Base-by-base conservation (phyloP, 2,113 vertebrate genomes). In the Eidolon helvum region DNA sequence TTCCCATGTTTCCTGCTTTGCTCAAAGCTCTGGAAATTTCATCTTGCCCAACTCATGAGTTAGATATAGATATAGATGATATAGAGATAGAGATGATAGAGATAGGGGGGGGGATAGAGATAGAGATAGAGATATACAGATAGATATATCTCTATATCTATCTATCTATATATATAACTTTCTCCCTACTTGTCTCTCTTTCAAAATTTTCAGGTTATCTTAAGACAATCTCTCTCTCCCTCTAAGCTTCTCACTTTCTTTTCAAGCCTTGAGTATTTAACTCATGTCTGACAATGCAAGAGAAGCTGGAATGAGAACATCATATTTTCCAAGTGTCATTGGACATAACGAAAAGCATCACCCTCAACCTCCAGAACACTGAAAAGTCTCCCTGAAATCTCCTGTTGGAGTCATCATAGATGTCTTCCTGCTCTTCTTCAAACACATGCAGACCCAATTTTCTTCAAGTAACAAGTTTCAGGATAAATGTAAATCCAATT, bases 281-380 rank as follows among this genome's bases (percentile, higher is more conserved):
- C 55, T 90, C 38, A 2, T 10, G n/a, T 90, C 61, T 92, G 61
- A 83, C 86, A 55, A 87, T 87, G 21, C n/a, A 69, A 84, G 11
- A 40, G 33, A 35, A 61, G 45, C 84, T 45, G 7, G 7, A 87
- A 40, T 83, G 16, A 9, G 8, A 48, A 92, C 61, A 19, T 57
- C 33, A 19, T 68, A 72, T 66, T 90, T 83, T 68, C 66, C 35
- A 83, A 92, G 68, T 71, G 22, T 92, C 21, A 22, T 19, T 59
- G 38, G 61, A 89, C 53, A 6, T 80, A 65, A 91, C 66, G 53
- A 77, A 91, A 92, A 86, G 30, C 28, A 59, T 35, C 72, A 15
- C 26, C 22, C 2, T 75, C 74, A 48, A 11, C 12, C 50, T 48
- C 87, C 55, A 33, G 50, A 40, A 43, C 12, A 16, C 12, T 78